Conservation (phyloP, 2,113 vertebrate species). For the Misgurnus mizolepis region DNA sequence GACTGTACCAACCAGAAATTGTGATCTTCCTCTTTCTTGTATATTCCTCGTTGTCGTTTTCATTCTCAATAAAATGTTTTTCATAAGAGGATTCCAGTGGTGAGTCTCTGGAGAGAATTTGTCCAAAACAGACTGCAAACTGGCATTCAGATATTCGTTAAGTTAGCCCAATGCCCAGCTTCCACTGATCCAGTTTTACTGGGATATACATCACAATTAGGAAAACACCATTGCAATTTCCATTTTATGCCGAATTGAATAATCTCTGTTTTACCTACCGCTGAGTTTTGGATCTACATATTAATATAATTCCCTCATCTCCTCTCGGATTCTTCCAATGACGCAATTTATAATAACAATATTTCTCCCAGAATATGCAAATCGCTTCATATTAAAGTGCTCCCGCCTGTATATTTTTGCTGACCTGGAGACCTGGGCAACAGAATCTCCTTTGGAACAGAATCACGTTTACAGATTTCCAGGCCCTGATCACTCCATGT, state of each 20-base stretch:
- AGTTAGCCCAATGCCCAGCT: too few species aligned
- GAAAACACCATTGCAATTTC: too few species aligned
- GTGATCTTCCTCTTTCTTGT: too few species aligned
- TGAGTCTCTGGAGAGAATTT: too few species aligned
- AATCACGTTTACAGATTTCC: slow-evolving; percentile 35
- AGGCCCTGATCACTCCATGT: slow-evolving; percentile 48
- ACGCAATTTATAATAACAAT: not conserved
- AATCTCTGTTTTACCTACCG: not conserved
- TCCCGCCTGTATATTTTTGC: not conserved
- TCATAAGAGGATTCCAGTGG: too few species aligned
- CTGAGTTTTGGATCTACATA: not conserved
- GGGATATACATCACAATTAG: too few species aligned
- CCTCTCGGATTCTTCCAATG: not conserved
- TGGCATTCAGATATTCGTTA: too few species aligned
- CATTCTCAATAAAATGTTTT: too few species aligned
- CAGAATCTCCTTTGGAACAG: slow-evolving; percentile 48
- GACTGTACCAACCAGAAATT: too few species aligned
- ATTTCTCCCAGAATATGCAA: not conserved
- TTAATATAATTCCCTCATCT: not conserved
- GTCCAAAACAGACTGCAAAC: too few species aligned
- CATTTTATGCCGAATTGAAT: not conserved
- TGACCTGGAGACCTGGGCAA: slow-evolving; percentile 35
- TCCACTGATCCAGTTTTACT: too few species aligned
- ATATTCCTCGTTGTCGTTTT: too few species aligned
- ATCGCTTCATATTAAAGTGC: not conserved